A percentile compares a stretch with the other conserved stretches of the same genome.
phyloP scores from a whole-genome alignment of 2,113 vertebrate genomes.

The Monopterus albus region DNA sequence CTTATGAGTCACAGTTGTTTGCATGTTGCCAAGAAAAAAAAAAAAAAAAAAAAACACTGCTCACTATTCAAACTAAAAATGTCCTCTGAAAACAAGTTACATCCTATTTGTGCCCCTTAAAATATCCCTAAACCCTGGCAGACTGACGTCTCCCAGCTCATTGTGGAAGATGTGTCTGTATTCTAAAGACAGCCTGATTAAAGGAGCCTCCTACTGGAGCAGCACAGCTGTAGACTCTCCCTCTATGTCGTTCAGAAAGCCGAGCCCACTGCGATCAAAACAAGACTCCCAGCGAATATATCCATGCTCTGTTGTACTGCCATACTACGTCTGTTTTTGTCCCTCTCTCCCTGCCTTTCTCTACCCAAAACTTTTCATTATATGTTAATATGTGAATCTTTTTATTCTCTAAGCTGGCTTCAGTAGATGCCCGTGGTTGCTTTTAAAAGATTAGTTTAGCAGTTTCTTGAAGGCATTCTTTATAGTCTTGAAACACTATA shows the following conservation, averaged over 20 bases:
- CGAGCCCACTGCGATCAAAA: conserved; percentile 58
- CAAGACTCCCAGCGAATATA: conserved; percentile 38
- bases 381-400: conserved; percentile 25
- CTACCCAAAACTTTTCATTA: conserved; percentile 35
- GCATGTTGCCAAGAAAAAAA: too few relatives aligned
- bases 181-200: conserved; percentile 59
- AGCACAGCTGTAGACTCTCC: conserved; percentile 34
- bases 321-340: conserved; percentile 31
- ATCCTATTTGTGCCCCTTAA: conserved; percentile 47
- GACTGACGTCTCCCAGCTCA: conserved; percentile 42
- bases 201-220: conserved; percentile 44
- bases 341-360: conserved; percentile 1
- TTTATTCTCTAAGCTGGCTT: conserved; percentile 27
- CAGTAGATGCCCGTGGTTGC: neutral
- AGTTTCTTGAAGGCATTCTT: conserved; percentile 6
- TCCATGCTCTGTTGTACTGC: conserved; percentile 25
- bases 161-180: conserved; percentile 51
- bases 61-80: conserved; percentile 34
- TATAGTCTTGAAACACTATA: conserved; percentile 5
- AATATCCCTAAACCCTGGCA: conserved; percentile 45
- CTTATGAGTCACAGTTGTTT: conserved; percentile 15
- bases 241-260: conserved; percentile 32
- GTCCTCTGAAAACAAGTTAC: conserved; percentile 51
- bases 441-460: conserved; percentile 36
- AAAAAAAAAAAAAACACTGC: neutral